These are phyloP conservation scores for Portevinia maculata DNA, from an alignment of 2,888 invertebrate genomes.

Conservation along the genomic window DNA sequence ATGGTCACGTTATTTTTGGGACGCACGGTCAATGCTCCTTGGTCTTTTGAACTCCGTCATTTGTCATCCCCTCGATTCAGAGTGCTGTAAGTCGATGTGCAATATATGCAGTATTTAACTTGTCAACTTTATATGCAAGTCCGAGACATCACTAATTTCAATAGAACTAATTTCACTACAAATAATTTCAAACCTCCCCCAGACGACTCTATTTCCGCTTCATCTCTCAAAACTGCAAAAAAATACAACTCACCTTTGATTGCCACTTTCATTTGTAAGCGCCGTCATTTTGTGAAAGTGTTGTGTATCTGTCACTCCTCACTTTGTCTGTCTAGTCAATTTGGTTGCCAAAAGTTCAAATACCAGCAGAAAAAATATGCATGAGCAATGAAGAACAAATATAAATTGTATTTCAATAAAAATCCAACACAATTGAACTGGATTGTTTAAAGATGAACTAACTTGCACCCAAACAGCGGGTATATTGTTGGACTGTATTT, in stretches of 20 bases:
- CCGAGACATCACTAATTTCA: too few relatives aligned
- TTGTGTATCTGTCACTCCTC: constrained; percentile 12
- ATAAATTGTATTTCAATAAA: not conserved
- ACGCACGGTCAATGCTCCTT: too few relatives aligned
- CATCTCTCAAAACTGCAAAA: not conserved
- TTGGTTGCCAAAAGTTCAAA: constrained; percentile 28
- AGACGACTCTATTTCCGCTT: not conserved
- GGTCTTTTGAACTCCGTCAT: too few relatives aligned
- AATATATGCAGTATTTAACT: too few relatives aligned
- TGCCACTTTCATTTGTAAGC: constrained; percentile 34
- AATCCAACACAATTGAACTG: not conserved
- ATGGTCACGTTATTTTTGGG: too few relatives aligned
- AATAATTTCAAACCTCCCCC: too few relatives aligned
- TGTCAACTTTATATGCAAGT: too few relatives aligned
- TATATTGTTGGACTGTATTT: not conserved
- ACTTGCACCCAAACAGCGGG: not conserved
- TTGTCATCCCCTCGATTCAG: too few relatives aligned
- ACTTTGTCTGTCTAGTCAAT: not conserved
- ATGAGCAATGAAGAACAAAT: not conserved
- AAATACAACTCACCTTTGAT: constrained; percentile 39
- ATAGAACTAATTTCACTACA: too few relatives aligned
- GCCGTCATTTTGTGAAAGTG: constrained; percentile 35
- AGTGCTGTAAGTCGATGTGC: too few relatives aligned
- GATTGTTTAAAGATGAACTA: constrained; percentile 5
- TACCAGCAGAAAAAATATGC: constrained; percentile 5